Conservation (phyloP, 2,113 vertebrate species). For the Rhadina sibilatrix region DNA sequence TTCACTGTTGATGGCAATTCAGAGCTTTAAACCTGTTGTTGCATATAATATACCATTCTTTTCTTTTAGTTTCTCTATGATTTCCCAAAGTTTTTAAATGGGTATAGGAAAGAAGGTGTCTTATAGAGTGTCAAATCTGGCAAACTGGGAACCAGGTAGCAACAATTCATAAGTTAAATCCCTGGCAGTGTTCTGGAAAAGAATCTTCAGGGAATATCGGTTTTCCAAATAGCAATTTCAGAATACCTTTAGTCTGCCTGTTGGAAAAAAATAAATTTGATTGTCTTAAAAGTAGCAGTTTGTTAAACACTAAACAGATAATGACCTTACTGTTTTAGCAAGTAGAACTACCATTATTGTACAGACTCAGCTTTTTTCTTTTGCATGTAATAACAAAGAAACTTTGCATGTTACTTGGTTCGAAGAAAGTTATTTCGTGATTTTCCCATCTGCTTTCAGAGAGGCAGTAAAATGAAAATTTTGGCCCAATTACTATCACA, state of each 20-base stretch:
- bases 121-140: background rate
- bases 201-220: background rate
- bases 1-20: background rate
- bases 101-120: background rate
- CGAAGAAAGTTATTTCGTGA: background rate
- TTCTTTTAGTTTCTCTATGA: background rate
- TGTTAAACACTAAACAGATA: background rate
- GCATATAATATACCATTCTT: background rate
- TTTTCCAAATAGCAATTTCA: background rate
- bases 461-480: background rate
- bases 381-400: background rate
- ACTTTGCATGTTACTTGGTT: background rate
- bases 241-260: background rate
- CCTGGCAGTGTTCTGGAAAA: background rate
- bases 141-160: background rate
- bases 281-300: background rate
- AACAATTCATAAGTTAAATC: background rate
- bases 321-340: background rate
- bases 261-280: background rate
- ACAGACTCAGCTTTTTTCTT: background rate
- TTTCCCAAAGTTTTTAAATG: background rate
- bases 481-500: background rate
- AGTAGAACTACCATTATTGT: background rate
- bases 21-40: background rate
- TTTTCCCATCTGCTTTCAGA: background rate